Evolutionary conservation across 1,140 invertebrate genomes (phyloP), one percentile per base, ranked within the genome.

Genomic region (Muscidifurax raptorellus): DNA sequence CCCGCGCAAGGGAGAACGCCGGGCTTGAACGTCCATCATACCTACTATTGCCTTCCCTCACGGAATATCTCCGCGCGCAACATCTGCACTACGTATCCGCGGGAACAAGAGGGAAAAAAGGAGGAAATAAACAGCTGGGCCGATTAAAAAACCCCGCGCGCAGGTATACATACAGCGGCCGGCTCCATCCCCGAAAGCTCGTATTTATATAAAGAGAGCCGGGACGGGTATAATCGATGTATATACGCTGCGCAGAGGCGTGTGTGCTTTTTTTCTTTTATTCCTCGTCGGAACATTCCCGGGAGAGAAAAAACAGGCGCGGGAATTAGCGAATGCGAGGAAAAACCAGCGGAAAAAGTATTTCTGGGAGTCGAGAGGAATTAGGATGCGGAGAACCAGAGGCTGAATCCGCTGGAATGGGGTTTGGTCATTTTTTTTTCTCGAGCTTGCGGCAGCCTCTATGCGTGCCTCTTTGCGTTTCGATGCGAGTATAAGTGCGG

Each of bases 151-250:
- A 69, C 15, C n/a, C 52, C 22, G 36, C 36, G 36, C 6, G 22
- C 52, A 59, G 27, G 9, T 28, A 40, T 40, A 40, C 36, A 40
- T 40, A 40, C 36, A 9, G 25, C 9, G 12, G 27, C 28, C 66
- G n/a, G n/a, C n/a, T 9, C 2, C 25, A 25, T 6, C 25, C 25
- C 25, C n/a, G 64, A n/a, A 27, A 66, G 64, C 64, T 9, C n/a
- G 66, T 69, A 30, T 69, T 69, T 69, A 69, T 69, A n/a, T n/a
- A n/a, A n/a, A 69, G 66, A 69, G 27, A 28, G n/a, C n/a, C n/a
- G n/a, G 66, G 27, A 69, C 25, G 13, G 25, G 2, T 59, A 59
- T 59, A 59, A 59, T 59, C 52, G 52, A 5, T 59, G 52, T 59
- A 7, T 59, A 6, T n/a, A n/a, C n/a, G n/a, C n/a, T n/a, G n/a